Base-by-base conservation (phyloP, 2,113 vertebrate genomes). In the Raja brachyura region DNA sequence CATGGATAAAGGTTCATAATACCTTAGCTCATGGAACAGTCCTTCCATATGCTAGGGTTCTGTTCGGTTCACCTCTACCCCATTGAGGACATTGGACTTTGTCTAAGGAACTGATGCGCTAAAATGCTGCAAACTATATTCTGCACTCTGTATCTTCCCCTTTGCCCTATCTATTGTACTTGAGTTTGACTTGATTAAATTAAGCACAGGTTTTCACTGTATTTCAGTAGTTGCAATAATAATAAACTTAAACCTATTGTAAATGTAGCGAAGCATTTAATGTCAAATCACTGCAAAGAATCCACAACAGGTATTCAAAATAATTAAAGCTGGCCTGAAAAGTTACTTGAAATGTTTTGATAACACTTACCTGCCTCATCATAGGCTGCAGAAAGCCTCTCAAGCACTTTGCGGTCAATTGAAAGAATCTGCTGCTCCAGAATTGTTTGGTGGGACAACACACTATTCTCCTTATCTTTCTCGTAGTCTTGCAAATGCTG, bases 401-500 rank as follows among this genome's bases (percentile, higher is more conserved):
- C 98, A 94, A 99, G 96, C 95, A 99, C 98, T 94, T 99, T 98
- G 94, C 96, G 96, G 94, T 99, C 99, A 85, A 99, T 95, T 0
- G 96, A 96, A 2, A 99, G 94, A 94, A 99, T 99, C 95, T 99
- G 98, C 95, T 99, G 98, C 94, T 98, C 97, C 94, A 99, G 96
- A 95, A 99, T 99, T 93, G 97, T 97, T 25, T 98, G 97, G 94
- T 98, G 98, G 68, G 97, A 98, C 77, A 97, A 95, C 10, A 97
- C 96, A 0, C 97, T 97, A 81, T 98, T 98, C 94, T 98, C 98
- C 95, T 98, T 98, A 95, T 99, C 98, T 90, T 96, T 97, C 94
- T 99, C 98, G 0, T 99, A 99, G 94, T 97, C 96, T 93, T 98
- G 97, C 18, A 99, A 97, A 93, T 98, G 98, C 93, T 98, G 98